Percentiles rank a stretch among this genome's conserved stretches.
These are phyloP conservation scores for Drosophila sechellia DNA, from an alignment of 1,140 invertebrate species.

Conservation along the genomic window DNA sequence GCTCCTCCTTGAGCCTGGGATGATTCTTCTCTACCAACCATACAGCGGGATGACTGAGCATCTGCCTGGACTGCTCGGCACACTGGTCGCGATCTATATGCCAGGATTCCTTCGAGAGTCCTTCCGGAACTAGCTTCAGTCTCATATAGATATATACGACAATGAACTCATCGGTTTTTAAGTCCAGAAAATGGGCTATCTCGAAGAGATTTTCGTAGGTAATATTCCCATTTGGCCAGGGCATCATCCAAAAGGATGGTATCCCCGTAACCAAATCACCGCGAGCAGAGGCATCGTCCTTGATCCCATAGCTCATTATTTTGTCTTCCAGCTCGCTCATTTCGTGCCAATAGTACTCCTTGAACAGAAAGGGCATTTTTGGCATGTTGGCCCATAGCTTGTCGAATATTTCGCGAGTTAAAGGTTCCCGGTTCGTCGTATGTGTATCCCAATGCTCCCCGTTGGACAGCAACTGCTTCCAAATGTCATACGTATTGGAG, in stretches of 20 bases:
- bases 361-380: not conserved
- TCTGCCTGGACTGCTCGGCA: slow-evolving; percentile 34
- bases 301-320: not conserved
- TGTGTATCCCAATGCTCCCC: not conserved
- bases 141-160: slow-evolving; percentile 32
- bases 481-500: not conserved
- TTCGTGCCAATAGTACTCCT: not conserved
- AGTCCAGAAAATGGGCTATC: not conserved
- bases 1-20: not conserved
- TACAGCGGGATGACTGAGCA: slow-evolving; percentile 48
- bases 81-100: slow-evolving; percentile 23
- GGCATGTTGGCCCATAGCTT: not conserved
- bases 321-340: not conserved
- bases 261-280: not conserved
- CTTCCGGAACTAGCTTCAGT: slow-evolving; percentile 2
- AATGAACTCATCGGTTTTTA: not conserved
- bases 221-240: slow-evolving; percentile 2
- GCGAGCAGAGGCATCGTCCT: accelerated
- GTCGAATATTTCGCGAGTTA: slow-evolving; percentile 11
- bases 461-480: not conserved
- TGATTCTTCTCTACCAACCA: slow-evolving; percentile 48
- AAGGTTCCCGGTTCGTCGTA: not conserved
- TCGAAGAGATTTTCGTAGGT: not conserved
- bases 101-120: not conserved
- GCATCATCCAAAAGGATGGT: slow-evolving; percentile 13